Conservation (phyloP, 2,797 vertebrate genomes). For the Sciurus carolinensis region DNA sequence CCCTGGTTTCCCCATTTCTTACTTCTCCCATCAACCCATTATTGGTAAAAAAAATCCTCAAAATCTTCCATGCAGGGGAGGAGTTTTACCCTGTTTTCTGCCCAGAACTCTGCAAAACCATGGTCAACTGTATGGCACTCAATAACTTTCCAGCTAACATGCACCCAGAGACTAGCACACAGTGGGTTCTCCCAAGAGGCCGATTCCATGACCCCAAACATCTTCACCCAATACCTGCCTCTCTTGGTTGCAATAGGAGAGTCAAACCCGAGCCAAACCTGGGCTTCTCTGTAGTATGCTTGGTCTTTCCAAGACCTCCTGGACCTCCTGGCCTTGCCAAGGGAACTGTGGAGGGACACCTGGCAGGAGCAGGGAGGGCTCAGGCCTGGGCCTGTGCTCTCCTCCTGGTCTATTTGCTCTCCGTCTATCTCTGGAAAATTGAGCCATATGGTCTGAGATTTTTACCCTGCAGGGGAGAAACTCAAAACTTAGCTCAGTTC, state of each 20-base stretch:
- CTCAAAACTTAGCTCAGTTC: slow-evolving; percentile 4
- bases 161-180: background rate
- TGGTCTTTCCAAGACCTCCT: background rate
- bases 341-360: background rate
- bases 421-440: background rate
- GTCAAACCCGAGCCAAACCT: background rate
- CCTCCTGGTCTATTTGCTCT: background rate
- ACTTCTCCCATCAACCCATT: background rate
- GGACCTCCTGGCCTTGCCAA: background rate
- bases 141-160: background rate
- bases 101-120: background rate
- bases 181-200: background rate
- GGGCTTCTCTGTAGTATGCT: background rate
- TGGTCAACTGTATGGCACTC: background rate
- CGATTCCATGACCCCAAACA: background rate
- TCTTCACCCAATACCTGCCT: background rate
- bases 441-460: background rate
- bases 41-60: background rate
- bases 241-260: background rate
- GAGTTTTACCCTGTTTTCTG: background rate
- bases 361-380: background rate
- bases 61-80: background rate
- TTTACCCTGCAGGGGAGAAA: background rate
- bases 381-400: background rate
- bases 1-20: background rate